Percentiles rank a stretch among this genome's conserved stretches.
phyloP scores from a whole-genome alignment of 2,113 vertebrate genomes.

The Diglossa brunneiventris region DNA sequence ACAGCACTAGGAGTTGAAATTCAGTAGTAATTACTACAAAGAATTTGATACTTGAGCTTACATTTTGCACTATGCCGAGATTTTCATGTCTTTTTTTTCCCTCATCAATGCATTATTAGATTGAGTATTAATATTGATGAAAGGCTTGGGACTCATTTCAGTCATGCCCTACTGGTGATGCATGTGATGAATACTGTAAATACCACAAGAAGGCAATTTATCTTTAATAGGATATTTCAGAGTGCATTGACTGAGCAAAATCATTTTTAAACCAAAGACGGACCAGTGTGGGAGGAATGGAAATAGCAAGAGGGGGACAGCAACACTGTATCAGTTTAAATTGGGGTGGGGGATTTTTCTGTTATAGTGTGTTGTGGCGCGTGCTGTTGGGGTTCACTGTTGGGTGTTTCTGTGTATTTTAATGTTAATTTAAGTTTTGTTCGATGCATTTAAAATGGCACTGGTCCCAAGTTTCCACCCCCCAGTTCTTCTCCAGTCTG shows the following conservation, averaged over 20 bases:
- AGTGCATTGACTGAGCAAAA: neutral
- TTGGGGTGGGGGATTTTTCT: neutral
- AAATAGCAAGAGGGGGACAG: neutral
- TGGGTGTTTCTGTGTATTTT: no score
- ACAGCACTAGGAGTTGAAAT: neutral
- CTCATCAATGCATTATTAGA: neutral
- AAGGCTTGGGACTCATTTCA: neutral
- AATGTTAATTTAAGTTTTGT: no score
- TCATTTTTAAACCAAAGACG: neutral
- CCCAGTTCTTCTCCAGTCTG: no score
- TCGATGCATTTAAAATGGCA: no score
- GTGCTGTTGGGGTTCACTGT: no score
- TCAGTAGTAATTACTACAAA: neutral
- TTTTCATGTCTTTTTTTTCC: neutral
- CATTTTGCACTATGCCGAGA: neutral
- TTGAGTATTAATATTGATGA: neutral
- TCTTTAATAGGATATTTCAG: neutral
- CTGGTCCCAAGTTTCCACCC: no score
- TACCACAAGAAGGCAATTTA: neutral
- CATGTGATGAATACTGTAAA: neutral
- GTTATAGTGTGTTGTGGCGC: no score
- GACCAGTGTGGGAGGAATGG: neutral
- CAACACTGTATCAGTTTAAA: neutral
- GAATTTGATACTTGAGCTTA: neutral
- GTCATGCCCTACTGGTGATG: neutral